A percentile compares a stretch with the other conserved stretches of the same genome.
Evolutionary conservation across 2,797 vertebrate species (phyloP).

Genomic region (Channallabes apus): DNA sequence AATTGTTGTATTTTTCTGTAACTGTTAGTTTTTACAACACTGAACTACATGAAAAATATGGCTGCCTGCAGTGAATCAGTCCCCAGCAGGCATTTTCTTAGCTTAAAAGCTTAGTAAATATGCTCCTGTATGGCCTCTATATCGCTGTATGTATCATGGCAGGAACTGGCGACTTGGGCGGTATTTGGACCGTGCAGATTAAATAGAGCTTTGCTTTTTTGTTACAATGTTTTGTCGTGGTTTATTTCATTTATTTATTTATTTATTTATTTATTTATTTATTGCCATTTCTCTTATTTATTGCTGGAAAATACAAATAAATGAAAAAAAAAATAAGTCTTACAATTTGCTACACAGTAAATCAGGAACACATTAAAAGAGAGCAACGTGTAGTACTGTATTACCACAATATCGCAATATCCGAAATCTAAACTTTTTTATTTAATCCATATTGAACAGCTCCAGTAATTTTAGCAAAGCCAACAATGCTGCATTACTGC

Average conservation of each 20-base stretch:
- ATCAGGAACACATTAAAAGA: neutral
- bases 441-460: neutral
- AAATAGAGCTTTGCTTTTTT: neutral
- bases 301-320: neutral
- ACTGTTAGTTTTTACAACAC: neutral
- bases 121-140: neutral
- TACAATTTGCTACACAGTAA: neutral
- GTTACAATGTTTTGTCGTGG: neutral
- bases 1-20: neutral
- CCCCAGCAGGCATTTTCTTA: neutral
- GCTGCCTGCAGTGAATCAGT: neutral
- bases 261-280: no score
- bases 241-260: no score
- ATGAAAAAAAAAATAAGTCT: neutral
- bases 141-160: neutral
- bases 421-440: neutral
- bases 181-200: neutral
- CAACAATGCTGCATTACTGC: neutral
- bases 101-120: neutral
- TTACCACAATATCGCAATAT: neutral
- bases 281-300: neutral
- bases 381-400: neutral
- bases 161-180: neutral
- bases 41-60: neutral
- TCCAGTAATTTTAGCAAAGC: neutral